phyloP scores from a whole-genome alignment of 2,113 vertebrate species.

The Mesocricetus auratus region DNA sequence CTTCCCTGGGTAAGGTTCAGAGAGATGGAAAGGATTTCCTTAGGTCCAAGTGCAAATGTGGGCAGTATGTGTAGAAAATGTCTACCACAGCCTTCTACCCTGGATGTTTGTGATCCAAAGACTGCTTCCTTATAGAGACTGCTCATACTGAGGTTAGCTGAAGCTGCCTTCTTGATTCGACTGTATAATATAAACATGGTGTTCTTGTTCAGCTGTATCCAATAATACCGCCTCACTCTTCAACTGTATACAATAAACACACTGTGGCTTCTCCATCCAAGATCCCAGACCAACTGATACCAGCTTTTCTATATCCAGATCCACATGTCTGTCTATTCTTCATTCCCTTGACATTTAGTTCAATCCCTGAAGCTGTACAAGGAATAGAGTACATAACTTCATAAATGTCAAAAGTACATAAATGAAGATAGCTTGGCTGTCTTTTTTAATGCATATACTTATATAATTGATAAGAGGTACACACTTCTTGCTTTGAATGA shows the following conservation, averaged over 20 bases:
- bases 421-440: not conserved
- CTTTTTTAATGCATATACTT: conserved; percentile 1
- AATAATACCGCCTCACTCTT: not conserved
- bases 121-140: not conserved
- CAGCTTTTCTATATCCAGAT: not conserved
- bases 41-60: not conserved
- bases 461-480: not conserved
- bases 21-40: not conserved
- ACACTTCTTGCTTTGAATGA: conserved; percentile 44
- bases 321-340: not conserved
- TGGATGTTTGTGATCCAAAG: too few relatives aligned
- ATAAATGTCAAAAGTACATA: not conserved
- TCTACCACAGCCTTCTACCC: not conserved
- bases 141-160: not conserved
- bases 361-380: not conserved
- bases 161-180: not conserved
- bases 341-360: not conserved
- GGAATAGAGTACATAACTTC: not conserved
- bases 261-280: not conserved
- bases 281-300: not conserved
- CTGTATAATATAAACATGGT: not conserved
- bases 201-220: not conserved
- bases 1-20: not conserved
- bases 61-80: not conserved
- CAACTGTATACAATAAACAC: not conserved